Base-by-base conservation (phyloP, 2,888 invertebrate genomes). In the Scaptomyza reducta region DNA sequence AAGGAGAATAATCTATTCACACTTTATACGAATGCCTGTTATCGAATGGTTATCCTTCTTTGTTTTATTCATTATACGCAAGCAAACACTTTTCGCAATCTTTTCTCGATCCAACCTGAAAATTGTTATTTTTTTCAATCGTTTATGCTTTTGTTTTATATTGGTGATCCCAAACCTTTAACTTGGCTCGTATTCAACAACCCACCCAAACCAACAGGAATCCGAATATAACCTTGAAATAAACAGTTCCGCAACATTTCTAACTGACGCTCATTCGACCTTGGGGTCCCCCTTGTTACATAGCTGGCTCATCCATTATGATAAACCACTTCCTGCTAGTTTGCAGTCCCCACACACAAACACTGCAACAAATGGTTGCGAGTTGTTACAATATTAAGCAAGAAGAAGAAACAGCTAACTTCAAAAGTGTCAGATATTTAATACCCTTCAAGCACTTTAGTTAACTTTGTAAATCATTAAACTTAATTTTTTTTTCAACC, bases 271-370 rank as follows among this genome's bases (percentile, higher is more conserved):
- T 38, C 22, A 5, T 18, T 56, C 46, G 62, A 61, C 79, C 79
- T 80, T 80, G 82, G 68, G 60, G 33, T 71, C 64, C 45, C 56
- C 50, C 53, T 53, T 50, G 41, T 44, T 33, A 42, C 31, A 44
- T 18, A 49, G 46, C 56, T 41, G 58, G 69, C 70, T 70, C 81
- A 79, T 81, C 74, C 72, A 84, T 84, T 82, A 79, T 74, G 77
- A 84, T 81, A 82, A 84, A 71, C 77, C 75, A 80, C 76, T 76
- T 80, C 71, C 78, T 54, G 78, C 49, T 65, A 70, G 77, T 63
- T 78, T 59, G 56, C 68, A 57, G n/a, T 53, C 29, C 53, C 47
- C 47, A 59, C 46, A 46, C 33, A 46, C 29, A 31, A 56, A 31
- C 33, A 64, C 42, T 63, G 35, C 31, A 44, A 54, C 58, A 69